A percentile compares a stretch with the other conserved stretches of the same genome.
Conservation (phyloP, 2,797 vertebrate genomes). For the Mus caroli region DNA sequence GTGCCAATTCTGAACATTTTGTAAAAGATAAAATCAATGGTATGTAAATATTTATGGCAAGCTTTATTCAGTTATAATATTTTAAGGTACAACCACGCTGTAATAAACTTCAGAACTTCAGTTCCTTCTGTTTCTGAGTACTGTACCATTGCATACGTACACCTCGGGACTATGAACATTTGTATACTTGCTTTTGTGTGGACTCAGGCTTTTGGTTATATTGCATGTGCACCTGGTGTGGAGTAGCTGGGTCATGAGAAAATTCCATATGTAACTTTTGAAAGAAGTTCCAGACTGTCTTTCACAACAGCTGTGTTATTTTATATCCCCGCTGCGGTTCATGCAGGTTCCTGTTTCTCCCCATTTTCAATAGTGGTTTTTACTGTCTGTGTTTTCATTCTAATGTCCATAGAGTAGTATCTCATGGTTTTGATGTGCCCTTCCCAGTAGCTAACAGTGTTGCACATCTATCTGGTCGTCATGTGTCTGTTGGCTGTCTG, state of each 20-base stretch:
- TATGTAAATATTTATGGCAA: not conserved
- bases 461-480: not conserved
- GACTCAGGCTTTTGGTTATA: not conserved
- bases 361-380: not conserved
- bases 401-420: not conserved
- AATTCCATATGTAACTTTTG: not conserved
- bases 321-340: not conserved
- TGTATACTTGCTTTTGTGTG: not conserved
- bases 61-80: not conserved
- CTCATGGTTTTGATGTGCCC: conserved; percentile 1
- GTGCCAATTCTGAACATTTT: conserved; percentile 1
- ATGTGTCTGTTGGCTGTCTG: not conserved
- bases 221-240: not conserved
- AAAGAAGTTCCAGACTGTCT: not conserved
- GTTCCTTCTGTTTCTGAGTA: conserved; percentile 12
- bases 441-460: not conserved
- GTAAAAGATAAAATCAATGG: not conserved
- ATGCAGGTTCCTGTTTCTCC: not conserved
- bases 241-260: not conserved
- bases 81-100: not conserved
- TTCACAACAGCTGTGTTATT: not conserved
- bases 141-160: not conserved
- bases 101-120: not conserved
- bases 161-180: not conserved
- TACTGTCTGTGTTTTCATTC: not conserved